Base-by-base conservation (phyloP, 2,113 vertebrate genomes). In the Gymnobelideus leadbeateri region DNA sequence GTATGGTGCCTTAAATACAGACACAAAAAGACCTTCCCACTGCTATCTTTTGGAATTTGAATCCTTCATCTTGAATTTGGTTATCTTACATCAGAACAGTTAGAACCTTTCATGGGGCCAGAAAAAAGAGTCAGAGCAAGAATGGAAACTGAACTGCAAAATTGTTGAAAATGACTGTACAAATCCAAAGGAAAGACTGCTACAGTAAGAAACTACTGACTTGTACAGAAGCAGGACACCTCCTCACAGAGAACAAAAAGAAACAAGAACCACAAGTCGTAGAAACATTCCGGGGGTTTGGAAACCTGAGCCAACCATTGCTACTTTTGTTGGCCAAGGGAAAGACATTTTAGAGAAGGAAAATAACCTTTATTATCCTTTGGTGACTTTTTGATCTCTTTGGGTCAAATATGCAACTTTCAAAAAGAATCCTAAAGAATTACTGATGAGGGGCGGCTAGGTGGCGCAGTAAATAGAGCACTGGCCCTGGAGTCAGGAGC, bases 371-470 rank as follows among this genome's bases (percentile, higher is more conserved):
- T 16, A 28, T 24, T 95, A 47, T 89, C 89, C 46, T 37, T 49
- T 90, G n/a, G 14, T 61, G 68, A 43, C 5, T 84, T 89, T 94
- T 89, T 68, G 91, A 37, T 93, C 92, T 14, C 57, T 94, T 94
- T 43, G 92, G 51, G 49, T 49, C 57, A 43, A 95, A 96, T 84
- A 89, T 24, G 55, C 43, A 91, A 26, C 89, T 54, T 94, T 43
- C 49, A 61, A 90, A 89, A 77, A 28, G 84, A 49, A 49, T 49
- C 47, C 47, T 49, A 49, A 49, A 49, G 47, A 68, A 21, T 94
- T 61, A 12, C 51, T 93, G 31, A 10, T 10, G 2, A 61, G 9
- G 57, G 26, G 47, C 31, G 55, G 31, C 47, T 49, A 49, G 47
- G 47, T 49, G 47, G 47, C 4, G 47, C 4, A 49, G 47, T 49